Base-by-base conservation (phyloP, 2,888 invertebrate species). In the Melinaea menophilus region DNA sequence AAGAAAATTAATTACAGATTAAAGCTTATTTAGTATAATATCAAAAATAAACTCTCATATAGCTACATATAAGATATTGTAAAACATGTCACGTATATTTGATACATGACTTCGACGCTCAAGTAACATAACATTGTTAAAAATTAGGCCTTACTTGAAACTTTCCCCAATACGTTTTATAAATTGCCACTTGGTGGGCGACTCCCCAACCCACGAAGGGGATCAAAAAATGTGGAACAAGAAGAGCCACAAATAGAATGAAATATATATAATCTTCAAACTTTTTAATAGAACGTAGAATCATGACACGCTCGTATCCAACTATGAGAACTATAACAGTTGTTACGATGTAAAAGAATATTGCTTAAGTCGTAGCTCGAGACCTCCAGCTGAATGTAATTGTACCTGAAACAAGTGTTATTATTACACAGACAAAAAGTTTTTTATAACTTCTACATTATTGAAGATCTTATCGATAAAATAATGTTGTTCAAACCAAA, bases 241-340 rank as follows among this genome's bases (percentile, higher is more conserved):
- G 85, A 74, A 93, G 94, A 11, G 94, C 90, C 0, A 94, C 89
- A 74, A 94, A 94, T 22, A 94, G 85, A 61, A 94, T 92, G 0
- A 94, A 93, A 75, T 94, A 94, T 71, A 94, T 94, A 73, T 94
- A 94, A 72, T 94, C 94, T 75, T 94, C 94, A 72, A 94, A 94
- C 72, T 92, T 92, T 61, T 88, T 90, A 68, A 92, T 93, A 35
- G 92, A 93, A 13, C 91, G 86, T 45, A 94, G 79, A 67, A 94
- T 94, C 73, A 90, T 82, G 48, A 94, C 70, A 2, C 94, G 83
- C 73, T 94, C 93, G 69, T 91, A 91, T 0, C 94, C 94, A 11
- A 94, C 93, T 4, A 90, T 72, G 1, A 94, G 64, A 0, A 94
- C 94, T 0, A 94, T 77, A 0, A 88, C 75, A 0, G 93, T 93